Conservation (phyloP, 2,113 vertebrate genomes). For the Gallinago undulata region DNA sequence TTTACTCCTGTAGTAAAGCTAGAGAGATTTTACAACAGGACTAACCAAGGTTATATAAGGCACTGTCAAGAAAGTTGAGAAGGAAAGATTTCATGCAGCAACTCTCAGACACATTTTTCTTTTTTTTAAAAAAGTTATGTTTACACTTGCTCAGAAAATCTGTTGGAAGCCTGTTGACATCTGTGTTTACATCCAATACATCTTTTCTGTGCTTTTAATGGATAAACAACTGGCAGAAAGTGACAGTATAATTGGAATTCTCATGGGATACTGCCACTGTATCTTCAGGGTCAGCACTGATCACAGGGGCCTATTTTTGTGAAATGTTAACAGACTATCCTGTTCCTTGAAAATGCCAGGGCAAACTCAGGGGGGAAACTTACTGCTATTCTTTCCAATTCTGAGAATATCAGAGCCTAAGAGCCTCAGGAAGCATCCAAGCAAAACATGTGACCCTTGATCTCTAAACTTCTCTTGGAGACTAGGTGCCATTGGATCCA, state of each 20-base stretch:
- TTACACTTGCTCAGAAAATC: not conserved
- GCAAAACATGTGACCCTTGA: not conserved
- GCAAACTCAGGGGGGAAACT: not conserved
- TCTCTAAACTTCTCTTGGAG: not conserved
- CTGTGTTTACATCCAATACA: not conserved
- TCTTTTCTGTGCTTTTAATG: not conserved
- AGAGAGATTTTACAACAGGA: not conserved
- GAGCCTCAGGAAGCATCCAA: not conserved
- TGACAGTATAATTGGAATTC: not conserved
- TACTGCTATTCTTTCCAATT: not conserved
- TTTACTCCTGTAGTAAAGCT: not conserved
- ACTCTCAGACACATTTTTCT: not conserved
- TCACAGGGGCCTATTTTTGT: not conserved
- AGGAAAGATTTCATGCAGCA: not conserved
- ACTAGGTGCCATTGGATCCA: no score
- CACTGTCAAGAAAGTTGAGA: not conserved
- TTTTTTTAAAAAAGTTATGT: not conserved
- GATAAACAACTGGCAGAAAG: not conserved
- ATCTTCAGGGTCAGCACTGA: not conserved
- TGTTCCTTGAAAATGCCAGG: not conserved
- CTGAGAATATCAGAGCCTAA: not conserved
- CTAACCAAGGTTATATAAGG: not conserved
- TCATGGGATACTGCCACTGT: not conserved
- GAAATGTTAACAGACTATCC: not conserved
- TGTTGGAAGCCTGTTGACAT: not conserved